Percentiles rank a stretch among this genome's conserved stretches.
These are phyloP conservation scores for Callopanchax toddi DNA, from an alignment of 2,113 vertebrate genomes.

Conservation along the genomic window DNA sequence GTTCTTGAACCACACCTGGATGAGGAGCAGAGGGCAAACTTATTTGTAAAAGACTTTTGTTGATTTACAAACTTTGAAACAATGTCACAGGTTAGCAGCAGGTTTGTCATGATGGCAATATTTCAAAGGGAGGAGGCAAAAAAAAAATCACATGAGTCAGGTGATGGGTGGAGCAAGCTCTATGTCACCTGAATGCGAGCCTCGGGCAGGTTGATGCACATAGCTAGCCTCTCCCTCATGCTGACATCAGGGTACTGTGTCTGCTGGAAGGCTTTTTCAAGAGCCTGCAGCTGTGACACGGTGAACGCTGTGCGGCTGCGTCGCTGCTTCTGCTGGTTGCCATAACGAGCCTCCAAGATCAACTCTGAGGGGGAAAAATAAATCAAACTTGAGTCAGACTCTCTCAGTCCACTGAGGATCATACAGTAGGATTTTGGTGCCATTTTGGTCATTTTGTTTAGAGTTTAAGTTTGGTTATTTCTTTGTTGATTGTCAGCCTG, in stretches of 20 bases:
- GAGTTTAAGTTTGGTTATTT: no score
- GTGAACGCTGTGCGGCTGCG: conserved; percentile 83
- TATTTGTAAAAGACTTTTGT: not conserved
- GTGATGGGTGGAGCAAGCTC: not conserved
- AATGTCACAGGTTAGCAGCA: not conserved
- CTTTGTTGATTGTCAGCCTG: no score
- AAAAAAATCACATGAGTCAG: not conserved
- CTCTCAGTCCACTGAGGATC: not conserved
- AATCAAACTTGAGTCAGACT: not conserved
- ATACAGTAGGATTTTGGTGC: no score
- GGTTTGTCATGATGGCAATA: not conserved
- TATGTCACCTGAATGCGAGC: conserved; percentile 82
- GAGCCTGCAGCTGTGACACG: conserved; percentile 78
- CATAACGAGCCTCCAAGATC: conserved; percentile 79
- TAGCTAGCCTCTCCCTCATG: conserved; percentile 82
- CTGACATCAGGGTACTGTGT: conserved; percentile 84
- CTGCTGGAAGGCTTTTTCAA: conserved; percentile 83
- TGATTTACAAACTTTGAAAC: not conserved
- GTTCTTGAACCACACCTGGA: conserved; percentile 88
- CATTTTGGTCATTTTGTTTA: no score
- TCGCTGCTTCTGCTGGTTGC: conserved; percentile 81
- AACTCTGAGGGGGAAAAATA: conserved; percentile 69
- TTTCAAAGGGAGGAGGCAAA: not conserved
- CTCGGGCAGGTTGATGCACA: conserved; percentile 83
- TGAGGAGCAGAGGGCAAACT: not conserved